These are phyloP conservation scores for Cotesia congregata DNA, from an alignment of 2,888 invertebrate genomes.

Conservation along the genomic window DNA sequence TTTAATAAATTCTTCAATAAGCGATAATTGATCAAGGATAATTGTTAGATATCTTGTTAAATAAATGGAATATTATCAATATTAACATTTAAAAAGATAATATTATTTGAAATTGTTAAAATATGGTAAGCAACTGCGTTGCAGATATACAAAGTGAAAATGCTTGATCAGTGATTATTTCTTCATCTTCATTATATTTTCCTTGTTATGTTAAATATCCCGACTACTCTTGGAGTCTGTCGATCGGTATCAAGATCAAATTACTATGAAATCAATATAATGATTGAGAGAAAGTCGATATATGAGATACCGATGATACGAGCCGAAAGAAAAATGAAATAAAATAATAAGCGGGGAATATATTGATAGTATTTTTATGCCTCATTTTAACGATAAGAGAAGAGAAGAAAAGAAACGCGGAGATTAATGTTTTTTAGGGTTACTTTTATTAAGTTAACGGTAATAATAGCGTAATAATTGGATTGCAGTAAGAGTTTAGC, in stretches of 20 bases:
- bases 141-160: not conserved
- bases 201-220: not conserved
- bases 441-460: not conserved
- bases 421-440: not conserved
- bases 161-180: not conserved
- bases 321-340: not conserved
- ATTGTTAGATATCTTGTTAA: too few relatives aligned
- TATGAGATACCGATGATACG: constrained; percentile 18
- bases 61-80: too few relatives aligned
- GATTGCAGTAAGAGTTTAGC: not conserved
- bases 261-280: constrained; percentile 24
- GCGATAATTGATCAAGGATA: too few relatives aligned
- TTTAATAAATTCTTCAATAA: too few relatives aligned
- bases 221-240: not conserved
- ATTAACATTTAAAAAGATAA: too few relatives aligned
- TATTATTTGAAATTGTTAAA: not conserved
- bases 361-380: too few relatives aligned
- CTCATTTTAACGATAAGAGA: not conserved
- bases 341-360: too few relatives aligned
- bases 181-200: not conserved
- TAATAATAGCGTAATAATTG: constrained; percentile 8
- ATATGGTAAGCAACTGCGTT: not conserved
- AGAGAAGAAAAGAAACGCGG: not conserved
- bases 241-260: constrained; percentile 2
- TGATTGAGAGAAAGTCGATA: constrained; percentile 26